phyloP scores from a whole-genome alignment of 2,888 invertebrate genomes.

The Patella caerulea region DNA sequence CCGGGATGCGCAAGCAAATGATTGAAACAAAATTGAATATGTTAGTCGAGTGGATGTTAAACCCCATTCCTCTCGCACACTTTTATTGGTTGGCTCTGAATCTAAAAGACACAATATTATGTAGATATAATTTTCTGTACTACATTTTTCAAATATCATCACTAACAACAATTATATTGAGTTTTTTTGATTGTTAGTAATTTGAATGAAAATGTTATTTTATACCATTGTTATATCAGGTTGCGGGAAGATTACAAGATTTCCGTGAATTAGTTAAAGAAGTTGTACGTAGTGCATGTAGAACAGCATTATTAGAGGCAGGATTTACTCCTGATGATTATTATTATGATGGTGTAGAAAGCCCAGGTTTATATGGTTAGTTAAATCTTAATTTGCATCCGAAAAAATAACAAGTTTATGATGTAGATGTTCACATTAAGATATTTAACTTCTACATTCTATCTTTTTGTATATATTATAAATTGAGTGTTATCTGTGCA shows the following conservation, averaged over 20 bases:
- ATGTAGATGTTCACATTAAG: neutral
- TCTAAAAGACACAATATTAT: too few species aligned
- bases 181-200: neutral
- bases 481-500: neutral
- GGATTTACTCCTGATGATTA: constrained; percentile 86
- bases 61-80: too few species aligned
- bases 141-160: too few species aligned
- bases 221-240: constrained; percentile 42
- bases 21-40: too few species aligned
- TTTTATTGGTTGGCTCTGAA: too few species aligned
- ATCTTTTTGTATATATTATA: neutral
- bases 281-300: constrained; percentile 80
- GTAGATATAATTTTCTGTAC: too few species aligned
- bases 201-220: neutral
- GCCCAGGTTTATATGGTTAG: constrained; percentile 50
- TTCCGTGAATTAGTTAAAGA: constrained; percentile 75
- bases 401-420: neutral
- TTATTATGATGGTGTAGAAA: constrained; percentile 69
- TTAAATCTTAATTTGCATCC: neutral
- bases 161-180: neutral
- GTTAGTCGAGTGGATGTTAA: too few species aligned
- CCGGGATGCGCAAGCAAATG: too few species aligned
- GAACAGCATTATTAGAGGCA: constrained; percentile 81
- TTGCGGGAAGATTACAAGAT: constrained; percentile 70
- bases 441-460: neutral